These are phyloP conservation scores for Cosmopolites sordidus DNA, from an alignment of 2,888 invertebrate genomes.

Conservation along the genomic window DNA sequence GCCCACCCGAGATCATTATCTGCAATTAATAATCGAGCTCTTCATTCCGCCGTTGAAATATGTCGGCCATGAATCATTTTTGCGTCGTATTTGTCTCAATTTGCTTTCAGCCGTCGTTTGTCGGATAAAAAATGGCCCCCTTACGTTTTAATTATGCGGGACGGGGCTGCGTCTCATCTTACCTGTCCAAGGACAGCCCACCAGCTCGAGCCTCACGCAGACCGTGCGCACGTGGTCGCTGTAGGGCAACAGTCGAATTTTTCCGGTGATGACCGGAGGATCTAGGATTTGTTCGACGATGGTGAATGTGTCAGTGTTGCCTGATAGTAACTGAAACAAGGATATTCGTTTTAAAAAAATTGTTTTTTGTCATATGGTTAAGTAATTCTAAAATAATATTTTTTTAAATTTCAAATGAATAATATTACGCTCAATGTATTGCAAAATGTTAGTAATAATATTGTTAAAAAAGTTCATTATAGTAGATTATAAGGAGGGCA, in stretches of 20 bases:
- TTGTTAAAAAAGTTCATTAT: too few relatives aligned
- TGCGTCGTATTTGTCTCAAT: too few relatives aligned
- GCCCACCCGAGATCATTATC: not conserved
- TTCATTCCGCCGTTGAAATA: not conserved
- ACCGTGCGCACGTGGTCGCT: slow-evolving; percentile 72
- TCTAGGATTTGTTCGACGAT: slow-evolving; percentile 69
- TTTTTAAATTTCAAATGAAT: too few relatives aligned
- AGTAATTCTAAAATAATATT: too few relatives aligned
- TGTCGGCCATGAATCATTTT: not conserved
- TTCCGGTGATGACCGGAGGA: slow-evolving; percentile 71
- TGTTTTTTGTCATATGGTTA: too few relatives aligned
- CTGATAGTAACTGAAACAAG: slow-evolving; percentile 61
- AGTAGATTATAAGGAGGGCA: too few relatives aligned
- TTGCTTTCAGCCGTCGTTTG: too few relatives aligned
- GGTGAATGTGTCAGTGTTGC: slow-evolving; percentile 75
- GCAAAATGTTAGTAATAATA: too few relatives aligned
- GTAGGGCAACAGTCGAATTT: slow-evolving; percentile 75
- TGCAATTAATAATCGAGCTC: not conserved
- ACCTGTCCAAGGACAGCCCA: slow-evolving; percentile 77
- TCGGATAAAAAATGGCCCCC: too few relatives aligned
- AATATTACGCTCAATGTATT: too few relatives aligned
- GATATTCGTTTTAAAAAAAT: too few relatives aligned
- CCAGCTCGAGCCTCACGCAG: slow-evolving; percentile 76
- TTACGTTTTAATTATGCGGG: too few relatives aligned
- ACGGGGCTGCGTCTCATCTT: not conserved